These are phyloP conservation scores for Neosalanx taihuensis DNA, from an alignment of 2,797 vertebrate species.

Conservation along the genomic window DNA sequence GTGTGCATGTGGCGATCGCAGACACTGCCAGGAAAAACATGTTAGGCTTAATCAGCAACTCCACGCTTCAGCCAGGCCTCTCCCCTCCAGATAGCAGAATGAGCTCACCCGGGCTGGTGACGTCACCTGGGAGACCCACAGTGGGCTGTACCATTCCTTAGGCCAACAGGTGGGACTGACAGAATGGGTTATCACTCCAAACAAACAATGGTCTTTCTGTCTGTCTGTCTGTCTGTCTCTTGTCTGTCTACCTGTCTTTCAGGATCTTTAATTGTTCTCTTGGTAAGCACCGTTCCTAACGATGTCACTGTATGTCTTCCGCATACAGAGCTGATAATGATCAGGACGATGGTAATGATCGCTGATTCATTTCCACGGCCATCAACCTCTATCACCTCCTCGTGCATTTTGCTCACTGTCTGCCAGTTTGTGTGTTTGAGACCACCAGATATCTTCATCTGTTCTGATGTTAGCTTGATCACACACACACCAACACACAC, in stretches of 20 bases:
- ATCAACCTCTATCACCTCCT: not conserved
- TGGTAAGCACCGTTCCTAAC: not conserved
- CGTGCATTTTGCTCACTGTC: not conserved
- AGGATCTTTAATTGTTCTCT: not conserved
- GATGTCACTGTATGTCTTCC: not conserved
- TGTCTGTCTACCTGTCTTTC: no score
- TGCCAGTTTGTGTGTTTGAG: not conserved
- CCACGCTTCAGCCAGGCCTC: not conserved
- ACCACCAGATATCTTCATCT: no score
- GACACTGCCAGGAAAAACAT: slow-evolving; percentile 2
- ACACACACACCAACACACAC: no score
- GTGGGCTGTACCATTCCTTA: not conserved
- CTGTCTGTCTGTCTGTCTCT: no score
- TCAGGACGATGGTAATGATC: not conserved
- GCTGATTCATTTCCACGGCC: not conserved
- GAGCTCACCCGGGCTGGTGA: slow-evolving; percentile 16
- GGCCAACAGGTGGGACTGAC: slow-evolving; percentile 4
- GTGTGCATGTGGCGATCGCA: not conserved
- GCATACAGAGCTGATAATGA: not conserved
- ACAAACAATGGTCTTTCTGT: no score
- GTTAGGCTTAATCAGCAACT: not conserved
- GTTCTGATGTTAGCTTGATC: no score
- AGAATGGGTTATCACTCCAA: slow-evolving; percentile 12
- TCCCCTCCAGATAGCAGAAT: slow-evolving; percentile 11
- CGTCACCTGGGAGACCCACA: slow-evolving; percentile 16